Evolutionary conservation across 2,888 invertebrate genomes (phyloP).

Genomic region (Hemistola chrysoprasaria): DNA sequence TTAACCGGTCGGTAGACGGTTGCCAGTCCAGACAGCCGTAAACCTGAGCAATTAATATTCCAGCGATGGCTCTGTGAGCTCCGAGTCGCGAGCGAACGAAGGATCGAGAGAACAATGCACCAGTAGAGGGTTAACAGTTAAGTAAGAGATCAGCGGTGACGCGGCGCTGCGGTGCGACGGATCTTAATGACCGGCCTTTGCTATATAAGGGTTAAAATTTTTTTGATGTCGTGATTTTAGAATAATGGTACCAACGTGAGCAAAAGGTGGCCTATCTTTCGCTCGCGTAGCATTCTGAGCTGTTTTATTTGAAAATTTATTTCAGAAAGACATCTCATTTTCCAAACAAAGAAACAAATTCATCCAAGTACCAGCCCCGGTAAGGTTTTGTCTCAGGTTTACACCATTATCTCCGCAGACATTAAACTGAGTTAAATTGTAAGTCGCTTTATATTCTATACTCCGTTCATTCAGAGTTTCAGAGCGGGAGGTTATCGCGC

Average conservation of each 20-base stretch:
- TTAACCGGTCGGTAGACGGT: background rate
- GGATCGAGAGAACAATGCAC: slow-evolving; percentile 17
- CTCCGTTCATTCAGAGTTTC: slow-evolving; percentile 23
- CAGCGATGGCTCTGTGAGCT: slow-evolving; percentile 8
- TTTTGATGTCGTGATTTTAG: too few relatives aligned
- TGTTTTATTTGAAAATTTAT: too few relatives aligned
- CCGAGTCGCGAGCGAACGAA: too few relatives aligned
- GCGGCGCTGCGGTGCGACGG: slow-evolving; percentile 2
- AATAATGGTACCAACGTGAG: too few relatives aligned
- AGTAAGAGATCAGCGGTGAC: slow-evolving; percentile 8
- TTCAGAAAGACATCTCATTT: too few relatives aligned
- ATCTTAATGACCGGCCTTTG: slow-evolving; percentile 5
- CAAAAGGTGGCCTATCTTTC: too few relatives aligned
- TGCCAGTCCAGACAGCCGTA: slow-evolving; percentile 4
- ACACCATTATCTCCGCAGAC: slow-evolving; percentile 6
- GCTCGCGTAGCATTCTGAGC: too few relatives aligned
- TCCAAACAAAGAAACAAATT: too few relatives aligned
- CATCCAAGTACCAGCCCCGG: too few relatives aligned
- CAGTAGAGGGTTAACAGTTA: slow-evolving; percentile 8
- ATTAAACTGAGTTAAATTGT: slow-evolving; percentile 10
- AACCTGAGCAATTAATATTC: slow-evolving; percentile 18
- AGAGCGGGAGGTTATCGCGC: slow-evolving; percentile 25
- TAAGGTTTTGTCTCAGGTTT: slow-evolving; percentile 2
- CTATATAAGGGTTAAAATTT: too few relatives aligned
- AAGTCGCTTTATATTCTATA: slow-evolving; percentile 4